Conservation (phyloP, 2,888 invertebrate species). For the Sphecodes monilicornis region DNA sequence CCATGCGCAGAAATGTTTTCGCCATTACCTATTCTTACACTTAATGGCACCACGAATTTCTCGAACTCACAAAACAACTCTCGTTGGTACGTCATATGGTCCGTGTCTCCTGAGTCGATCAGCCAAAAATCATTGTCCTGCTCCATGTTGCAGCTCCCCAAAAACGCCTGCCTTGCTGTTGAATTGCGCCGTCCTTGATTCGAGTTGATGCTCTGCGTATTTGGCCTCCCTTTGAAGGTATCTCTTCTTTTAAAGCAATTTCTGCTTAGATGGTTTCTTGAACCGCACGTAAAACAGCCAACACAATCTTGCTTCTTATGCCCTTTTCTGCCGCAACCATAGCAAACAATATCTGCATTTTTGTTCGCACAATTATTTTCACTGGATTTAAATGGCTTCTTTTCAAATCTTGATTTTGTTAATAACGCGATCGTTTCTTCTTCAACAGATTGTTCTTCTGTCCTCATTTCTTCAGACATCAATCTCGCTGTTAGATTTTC, state of each 20-base stretch:
- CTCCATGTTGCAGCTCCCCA: not conserved
- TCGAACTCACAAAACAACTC: not conserved
- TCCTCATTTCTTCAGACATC: constrained; percentile 11
- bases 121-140: not conserved
- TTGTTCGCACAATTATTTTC: not conserved
- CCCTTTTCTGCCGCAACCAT: not conserved
- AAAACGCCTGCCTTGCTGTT: not conserved
- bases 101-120: constrained; percentile 9
- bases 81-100: constrained; percentile 6
- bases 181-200: not conserved
- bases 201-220: not conserved
- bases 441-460: not conserved
- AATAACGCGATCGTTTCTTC: constrained; percentile 19
- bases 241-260: constrained; percentile 16
- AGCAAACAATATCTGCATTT: not conserved
- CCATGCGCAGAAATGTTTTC: not conserved
- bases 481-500: constrained; percentile 15
- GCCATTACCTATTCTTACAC: not conserved
- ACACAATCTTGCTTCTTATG: not conserved
- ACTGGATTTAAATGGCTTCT: not conserved
- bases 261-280: constrained; percentile 12
- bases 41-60: not conserved
- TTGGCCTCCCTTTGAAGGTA: not conserved
- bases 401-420: not conserved
- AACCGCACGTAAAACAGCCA: constrained; percentile 9